Base-by-base conservation (phyloP, 2,113 vertebrate genomes). In the Seriola rivoliana region DNA sequence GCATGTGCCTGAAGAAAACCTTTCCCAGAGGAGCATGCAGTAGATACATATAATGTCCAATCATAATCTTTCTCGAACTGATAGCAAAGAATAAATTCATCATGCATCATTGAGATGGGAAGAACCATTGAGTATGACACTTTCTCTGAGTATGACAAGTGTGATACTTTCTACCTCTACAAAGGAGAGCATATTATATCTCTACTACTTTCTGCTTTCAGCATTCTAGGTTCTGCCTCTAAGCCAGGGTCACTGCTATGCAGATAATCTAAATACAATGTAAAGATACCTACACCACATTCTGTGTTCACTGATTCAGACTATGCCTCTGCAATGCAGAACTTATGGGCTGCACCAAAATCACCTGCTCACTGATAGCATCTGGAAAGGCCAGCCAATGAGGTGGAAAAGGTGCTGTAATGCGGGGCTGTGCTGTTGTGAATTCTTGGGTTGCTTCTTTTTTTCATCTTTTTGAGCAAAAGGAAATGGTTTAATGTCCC, bases 311-410 rank as follows among this genome's bases (percentile, higher is more conserved):
- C 75, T 71, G 72, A 85, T 86, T 86, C 85, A 78, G 68, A 42
- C 71, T 32, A 67, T 80, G 63, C 86, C 89, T 76, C 89, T 92
- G 92, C 92, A 92, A 88, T 91, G 91, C 91, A 93, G 90, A 90
- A 73, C 68, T 88, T 85, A 89, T 76, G 72, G 87, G 73, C 89
- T 93, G 91, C 87, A 89, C 81, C 88, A 91, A 85, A 88, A 91
- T 77, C 80, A 89, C 90, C 85, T 88, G 89, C 81, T 88, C 73
- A 82, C 76, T 87, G 90, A 88, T 87, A 87, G 75, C 73, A 91
- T 89, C 85, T 86, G 81, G 65, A 87, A 71, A 85, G 88, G 79
- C 80, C 78, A 73, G 64, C 77, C 82, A 87, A 76, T 88, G 84
- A 92, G 82, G 81, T 88, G 83, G 81, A 88, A 85, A 91, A 81